A percentile compares a stretch with the other conserved stretches of the same genome.
phyloP scores from a whole-genome alignment of 2,797 vertebrate genomes.

The Emys orbicularis region DNA sequence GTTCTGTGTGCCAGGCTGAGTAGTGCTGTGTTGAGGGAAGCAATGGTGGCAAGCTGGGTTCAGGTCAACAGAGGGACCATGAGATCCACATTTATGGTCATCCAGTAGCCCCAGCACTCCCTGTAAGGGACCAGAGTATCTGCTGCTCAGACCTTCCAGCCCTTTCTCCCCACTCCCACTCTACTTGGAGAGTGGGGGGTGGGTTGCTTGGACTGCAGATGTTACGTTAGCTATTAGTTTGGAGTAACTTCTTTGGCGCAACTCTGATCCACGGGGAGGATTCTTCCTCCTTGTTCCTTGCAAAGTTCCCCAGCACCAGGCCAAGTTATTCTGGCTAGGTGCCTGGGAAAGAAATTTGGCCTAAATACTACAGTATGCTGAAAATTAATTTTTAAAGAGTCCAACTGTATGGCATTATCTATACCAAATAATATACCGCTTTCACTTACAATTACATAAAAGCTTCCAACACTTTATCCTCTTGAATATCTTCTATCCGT shows the following conservation, averaged over 20 bases:
- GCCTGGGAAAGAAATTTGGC: neutral
- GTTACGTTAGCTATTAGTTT: neutral
- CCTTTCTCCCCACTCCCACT: neutral
- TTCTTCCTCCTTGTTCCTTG: neutral
- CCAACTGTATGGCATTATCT: neutral
- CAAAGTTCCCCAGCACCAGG: neutral
- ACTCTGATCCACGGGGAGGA: fast-evolving
- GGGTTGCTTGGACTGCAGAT: neutral
- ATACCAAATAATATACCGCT: neutral
- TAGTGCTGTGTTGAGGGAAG: neutral
- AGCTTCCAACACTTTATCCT: neutral
- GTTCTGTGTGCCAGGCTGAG: neutral
- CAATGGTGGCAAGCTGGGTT: neutral
- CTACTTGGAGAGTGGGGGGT: neutral
- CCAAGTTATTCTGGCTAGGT: neutral
- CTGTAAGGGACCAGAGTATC: neutral
- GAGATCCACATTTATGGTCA: neutral
- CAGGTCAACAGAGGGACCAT: neutral
- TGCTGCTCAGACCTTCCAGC: neutral
- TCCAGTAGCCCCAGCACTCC: neutral
- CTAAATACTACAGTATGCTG: neutral
- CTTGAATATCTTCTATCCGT: neutral
- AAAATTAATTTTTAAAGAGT: neutral
- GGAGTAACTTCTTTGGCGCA: too few relatives aligned
- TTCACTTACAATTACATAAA: neutral